These are phyloP conservation scores for Cepphus grylle DNA, from an alignment of 2,113 vertebrate genomes.

Conservation along the genomic window DNA sequence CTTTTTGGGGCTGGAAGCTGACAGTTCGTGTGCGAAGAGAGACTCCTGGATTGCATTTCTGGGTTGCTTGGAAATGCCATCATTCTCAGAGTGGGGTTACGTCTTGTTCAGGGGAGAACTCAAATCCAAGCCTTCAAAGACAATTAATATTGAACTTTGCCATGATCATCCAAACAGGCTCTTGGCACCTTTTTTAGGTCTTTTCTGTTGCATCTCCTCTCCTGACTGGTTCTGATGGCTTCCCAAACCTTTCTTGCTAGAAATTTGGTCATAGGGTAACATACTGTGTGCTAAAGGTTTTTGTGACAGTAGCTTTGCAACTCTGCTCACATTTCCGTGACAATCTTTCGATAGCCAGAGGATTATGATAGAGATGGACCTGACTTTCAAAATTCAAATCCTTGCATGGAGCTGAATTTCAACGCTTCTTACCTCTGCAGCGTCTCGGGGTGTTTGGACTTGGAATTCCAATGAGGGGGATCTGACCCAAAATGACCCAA, in stretches of 20 bases:
- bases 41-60: background rate
- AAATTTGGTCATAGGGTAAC: background rate
- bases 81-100: background rate
- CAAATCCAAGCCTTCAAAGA: background rate
- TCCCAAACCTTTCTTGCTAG: constrained; percentile 17
- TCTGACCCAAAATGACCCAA: background rate
- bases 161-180: background rate
- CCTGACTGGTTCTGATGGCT: constrained; percentile 53
- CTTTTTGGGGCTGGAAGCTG: background rate
- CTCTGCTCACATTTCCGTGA: background rate
- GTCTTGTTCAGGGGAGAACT: background rate
- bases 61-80: background rate
- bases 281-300: background rate
- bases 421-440: background rate
- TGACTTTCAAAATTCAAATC: constrained; percentile 6
- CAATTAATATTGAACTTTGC: background rate
- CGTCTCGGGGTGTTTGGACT: background rate
- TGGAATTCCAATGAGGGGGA: constrained; percentile 42
- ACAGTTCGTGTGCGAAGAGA: background rate
- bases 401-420: constrained; percentile 31
- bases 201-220: background rate
- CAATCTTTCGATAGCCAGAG: background rate
- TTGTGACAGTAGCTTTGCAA: background rate
- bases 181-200: background rate
- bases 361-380: background rate